phyloP scores from a whole-genome alignment of 1,140 invertebrate species.

The Pogonus chalceus region DNA sequence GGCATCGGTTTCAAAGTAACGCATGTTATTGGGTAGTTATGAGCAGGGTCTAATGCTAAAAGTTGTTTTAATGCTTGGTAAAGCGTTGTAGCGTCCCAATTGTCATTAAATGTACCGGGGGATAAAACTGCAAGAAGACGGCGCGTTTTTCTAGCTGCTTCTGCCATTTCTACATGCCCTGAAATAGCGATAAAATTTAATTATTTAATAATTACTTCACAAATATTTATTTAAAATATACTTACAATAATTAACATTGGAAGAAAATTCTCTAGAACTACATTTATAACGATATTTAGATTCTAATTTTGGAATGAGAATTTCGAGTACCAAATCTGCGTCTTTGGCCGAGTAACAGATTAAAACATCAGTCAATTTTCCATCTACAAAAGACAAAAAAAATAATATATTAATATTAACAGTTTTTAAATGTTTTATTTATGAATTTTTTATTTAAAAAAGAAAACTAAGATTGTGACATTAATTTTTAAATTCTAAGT shows the following conservation, averaged over 20 bases:
- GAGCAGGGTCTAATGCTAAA: slow-evolving; percentile 18
- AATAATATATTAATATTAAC: not conserved
- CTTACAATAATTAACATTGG: slow-evolving; percentile 26
- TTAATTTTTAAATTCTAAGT: too few relatives aligned
- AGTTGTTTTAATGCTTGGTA: slow-evolving; percentile 29
- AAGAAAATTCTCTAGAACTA: slow-evolving; percentile 20
- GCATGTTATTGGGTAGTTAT: slow-evolving; percentile 24
- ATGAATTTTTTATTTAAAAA: too few relatives aligned
- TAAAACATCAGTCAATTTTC: slow-evolving; percentile 29
- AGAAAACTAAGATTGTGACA: too few relatives aligned
- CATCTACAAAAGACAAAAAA: slow-evolving; percentile 17
- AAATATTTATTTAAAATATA: slow-evolving; percentile 15
- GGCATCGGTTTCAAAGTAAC: slow-evolving; percentile 28
- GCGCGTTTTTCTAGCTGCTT: slow-evolving; percentile 20
- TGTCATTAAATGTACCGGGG: slow-evolving; percentile 24
- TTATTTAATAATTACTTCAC: too few relatives aligned
- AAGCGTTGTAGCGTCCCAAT: slow-evolving; percentile 24
- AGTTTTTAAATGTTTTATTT: too few relatives aligned
- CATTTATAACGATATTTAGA: slow-evolving; percentile 27
- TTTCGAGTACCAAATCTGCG: slow-evolving; percentile 25
- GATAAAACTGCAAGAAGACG: slow-evolving; percentile 27
- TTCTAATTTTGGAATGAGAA: slow-evolving; percentile 29
- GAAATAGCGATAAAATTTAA: too few relatives aligned
- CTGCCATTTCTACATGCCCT: slow-evolving; percentile 25
- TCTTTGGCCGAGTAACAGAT: slow-evolving; percentile 29